Percentiles rank a stretch among this genome's conserved stretches.
Evolutionary conservation across 2,797 vertebrate species (phyloP).

Genomic region (Adrianichthys oophorus): DNA sequence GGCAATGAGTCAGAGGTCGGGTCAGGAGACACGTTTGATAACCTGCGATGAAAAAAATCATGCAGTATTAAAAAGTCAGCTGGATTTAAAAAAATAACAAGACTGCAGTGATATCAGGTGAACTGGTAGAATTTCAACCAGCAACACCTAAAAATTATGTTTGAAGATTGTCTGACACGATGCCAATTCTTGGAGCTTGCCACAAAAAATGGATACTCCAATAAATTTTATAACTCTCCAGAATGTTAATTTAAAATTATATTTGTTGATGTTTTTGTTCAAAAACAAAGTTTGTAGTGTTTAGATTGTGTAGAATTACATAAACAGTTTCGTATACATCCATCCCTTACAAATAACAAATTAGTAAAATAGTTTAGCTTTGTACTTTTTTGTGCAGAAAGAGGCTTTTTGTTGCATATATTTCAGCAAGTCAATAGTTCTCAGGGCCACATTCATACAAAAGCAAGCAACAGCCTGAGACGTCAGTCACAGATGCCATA

Average conservation of each 20-base stretch:
- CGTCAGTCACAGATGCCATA: neutral
- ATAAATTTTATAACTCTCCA: no score
- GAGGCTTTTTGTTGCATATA: neutral
- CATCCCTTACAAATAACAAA: neutral
- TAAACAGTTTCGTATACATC: no score
- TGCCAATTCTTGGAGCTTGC: no score
- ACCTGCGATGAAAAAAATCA: neutral
- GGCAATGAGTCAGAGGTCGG: no score
- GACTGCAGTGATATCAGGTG: neutral
- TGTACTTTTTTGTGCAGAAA: neutral
- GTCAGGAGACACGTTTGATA: no score
- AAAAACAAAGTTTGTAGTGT: no score
- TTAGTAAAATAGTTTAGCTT: neutral
- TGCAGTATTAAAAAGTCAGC: neutral
- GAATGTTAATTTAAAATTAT: no score
- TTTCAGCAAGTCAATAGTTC: conserved; percentile 15
- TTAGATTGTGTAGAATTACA: no score
- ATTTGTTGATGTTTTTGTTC: no score
- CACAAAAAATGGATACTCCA: no score
- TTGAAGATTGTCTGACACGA: no score
- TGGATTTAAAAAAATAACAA: neutral
- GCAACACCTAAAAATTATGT: no score
- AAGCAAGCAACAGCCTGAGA: conserved; percentile 3
- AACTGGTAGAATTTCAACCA: neutral
- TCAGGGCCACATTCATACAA: conserved; percentile 20